Conservation (phyloP, 2,113 vertebrate genomes). For the Seriola quinqueradiata region DNA sequence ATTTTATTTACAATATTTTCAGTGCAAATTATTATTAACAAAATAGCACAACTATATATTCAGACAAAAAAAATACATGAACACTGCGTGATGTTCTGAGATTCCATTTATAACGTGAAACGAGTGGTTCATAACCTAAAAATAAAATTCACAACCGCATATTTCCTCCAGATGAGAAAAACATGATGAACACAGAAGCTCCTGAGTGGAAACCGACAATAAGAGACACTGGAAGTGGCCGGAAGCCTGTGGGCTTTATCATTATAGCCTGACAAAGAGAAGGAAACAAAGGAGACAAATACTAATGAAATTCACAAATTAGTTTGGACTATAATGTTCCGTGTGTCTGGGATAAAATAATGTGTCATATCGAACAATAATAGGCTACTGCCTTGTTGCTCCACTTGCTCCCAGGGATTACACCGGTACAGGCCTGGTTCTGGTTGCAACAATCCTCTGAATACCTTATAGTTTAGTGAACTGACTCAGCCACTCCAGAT, state of each 20-base stretch:
- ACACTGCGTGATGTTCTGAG: constrained; percentile 72
- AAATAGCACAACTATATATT: constrained; percentile 81
- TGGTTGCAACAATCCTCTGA: not conserved
- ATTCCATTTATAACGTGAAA: constrained; percentile 67
- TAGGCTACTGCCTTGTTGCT: not conserved
- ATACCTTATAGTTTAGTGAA: not conserved
- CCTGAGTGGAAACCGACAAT: constrained; percentile 44
- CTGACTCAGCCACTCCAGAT: constrained; percentile 6
- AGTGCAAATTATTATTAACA: constrained; percentile 89
- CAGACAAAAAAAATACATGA: constrained; percentile 70
- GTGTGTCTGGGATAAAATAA: constrained; percentile 8
- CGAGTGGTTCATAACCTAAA: constrained; percentile 78
- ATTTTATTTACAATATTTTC: constrained; percentile 96
- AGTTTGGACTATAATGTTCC: not conserved
- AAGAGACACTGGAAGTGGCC: constrained; percentile 21
- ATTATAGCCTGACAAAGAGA: not conserved
- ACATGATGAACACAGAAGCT: constrained; percentile 62
- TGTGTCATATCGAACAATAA: not conserved
- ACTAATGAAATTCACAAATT: not conserved
- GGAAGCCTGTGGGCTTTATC: constrained; percentile 1
- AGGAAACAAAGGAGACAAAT: not conserved
- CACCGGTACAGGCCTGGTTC: constrained; percentile 14
- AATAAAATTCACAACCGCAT: constrained; percentile 72
- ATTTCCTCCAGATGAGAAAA: constrained; percentile 62
- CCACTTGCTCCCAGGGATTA: constrained; percentile 36